Evolutionary conservation across 2,113 vertebrate genomes (phyloP).

Genomic region (Datnioides undecimradiatus): DNA sequence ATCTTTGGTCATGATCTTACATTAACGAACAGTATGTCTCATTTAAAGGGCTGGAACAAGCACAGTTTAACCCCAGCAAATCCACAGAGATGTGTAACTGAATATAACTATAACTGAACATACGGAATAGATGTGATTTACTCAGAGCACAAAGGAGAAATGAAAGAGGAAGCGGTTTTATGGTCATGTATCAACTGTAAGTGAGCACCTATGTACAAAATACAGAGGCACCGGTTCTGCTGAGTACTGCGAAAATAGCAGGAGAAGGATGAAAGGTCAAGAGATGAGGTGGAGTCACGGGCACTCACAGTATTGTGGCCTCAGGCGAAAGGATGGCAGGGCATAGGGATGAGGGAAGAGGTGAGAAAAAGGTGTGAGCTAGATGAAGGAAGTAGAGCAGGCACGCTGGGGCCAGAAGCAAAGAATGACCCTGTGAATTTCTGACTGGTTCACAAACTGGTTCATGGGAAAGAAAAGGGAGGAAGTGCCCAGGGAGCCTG

Average conservation of each 20-base stretch:
- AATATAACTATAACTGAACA: neutral
- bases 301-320: slow-evolving; percentile 28
- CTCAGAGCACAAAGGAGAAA: neutral
- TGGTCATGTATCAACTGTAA: neutral
- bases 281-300: slow-evolving; percentile 29
- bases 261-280: slow-evolving; percentile 47
- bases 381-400: slow-evolving; percentile 24
- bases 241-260: slow-evolving; percentile 26
- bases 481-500: neutral
- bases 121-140: neutral
- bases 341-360: slow-evolving; percentile 30
- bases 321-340: slow-evolving; percentile 28
- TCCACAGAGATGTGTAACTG: neutral
- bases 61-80: neutral
- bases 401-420: slow-evolving; percentile 36
- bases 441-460: slow-evolving; percentile 30
- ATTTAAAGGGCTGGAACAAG: neutral
- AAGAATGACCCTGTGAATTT: slow-evolving; percentile 48
- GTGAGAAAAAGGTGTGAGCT: slow-evolving; percentile 37
- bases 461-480: slow-evolving; percentile 25
- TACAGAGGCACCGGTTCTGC: slow-evolving; percentile 6
- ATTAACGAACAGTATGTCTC: neutral
- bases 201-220: slow-evolving; percentile 16
- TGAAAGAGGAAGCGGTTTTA: neutral
- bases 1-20: neutral